Evolutionary conservation across 1,140 invertebrate genomes (phyloP).

Genomic region (Bradysia coprophila): DNA sequence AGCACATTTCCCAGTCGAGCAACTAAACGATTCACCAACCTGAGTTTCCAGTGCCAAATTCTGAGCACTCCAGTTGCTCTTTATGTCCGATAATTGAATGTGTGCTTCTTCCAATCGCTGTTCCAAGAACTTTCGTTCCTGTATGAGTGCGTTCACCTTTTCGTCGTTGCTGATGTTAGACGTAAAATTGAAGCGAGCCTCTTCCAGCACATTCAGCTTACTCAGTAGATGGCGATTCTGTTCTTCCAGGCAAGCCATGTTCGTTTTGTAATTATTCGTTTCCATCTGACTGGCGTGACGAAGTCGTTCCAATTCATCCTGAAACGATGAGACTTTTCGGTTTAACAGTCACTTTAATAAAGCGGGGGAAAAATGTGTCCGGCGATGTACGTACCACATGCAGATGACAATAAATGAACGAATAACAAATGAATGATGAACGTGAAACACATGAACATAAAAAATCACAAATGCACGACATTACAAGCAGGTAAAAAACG

Average conservation of each 20-base stretch:
- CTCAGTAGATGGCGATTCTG: constrained; percentile 37
- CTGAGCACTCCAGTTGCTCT: constrained; percentile 76
- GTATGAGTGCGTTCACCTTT: constrained; percentile 26
- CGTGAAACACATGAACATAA: no score
- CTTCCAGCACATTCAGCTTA: constrained; percentile 36
- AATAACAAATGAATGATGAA: no score
- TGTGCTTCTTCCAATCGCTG: constrained; percentile 65
- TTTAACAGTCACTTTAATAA: no score
- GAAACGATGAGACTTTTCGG: constrained; percentile 7
- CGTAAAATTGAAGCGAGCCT: constrained; percentile 17
- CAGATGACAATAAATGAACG: no score
- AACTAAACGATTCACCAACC: constrained; percentile 24
- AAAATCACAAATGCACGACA: no score
- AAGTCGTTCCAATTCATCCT: constrained; percentile 38
- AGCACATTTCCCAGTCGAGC: no score
- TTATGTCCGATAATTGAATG: constrained; percentile 69
- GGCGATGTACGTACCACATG: no score
- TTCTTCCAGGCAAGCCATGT: constrained; percentile 34
- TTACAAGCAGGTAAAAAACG: no score
- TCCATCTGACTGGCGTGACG: constrained; percentile 35
- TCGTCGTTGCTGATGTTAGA: constrained; percentile 32
- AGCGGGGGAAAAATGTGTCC: no score
- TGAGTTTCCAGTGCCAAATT: constrained; percentile 72
- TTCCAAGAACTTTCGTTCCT: constrained; percentile 48
- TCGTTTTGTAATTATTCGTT: constrained; percentile 29